Conservation (phyloP, 2,113 vertebrate genomes). For the Tiliqua scincoides region DNA sequence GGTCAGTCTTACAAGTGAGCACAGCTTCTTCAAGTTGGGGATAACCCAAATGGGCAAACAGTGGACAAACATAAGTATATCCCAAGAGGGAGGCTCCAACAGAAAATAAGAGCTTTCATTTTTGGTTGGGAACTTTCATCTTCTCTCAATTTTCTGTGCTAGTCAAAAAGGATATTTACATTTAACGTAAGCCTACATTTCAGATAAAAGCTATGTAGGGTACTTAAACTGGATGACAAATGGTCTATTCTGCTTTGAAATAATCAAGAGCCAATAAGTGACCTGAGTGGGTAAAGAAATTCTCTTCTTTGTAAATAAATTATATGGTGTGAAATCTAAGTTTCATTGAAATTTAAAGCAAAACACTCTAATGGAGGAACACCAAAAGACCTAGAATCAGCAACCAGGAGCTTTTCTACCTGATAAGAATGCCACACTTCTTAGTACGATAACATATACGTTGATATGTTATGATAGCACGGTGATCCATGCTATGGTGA, state of each 20-base stretch:
- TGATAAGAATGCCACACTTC: not conserved
- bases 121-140: not conserved
- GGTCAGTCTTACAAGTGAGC: not conserved
- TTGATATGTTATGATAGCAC: not conserved
- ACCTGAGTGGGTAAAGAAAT: not conserved
- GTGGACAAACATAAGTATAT: not conserved
- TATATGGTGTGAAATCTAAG: not conserved
- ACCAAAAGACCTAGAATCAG: not conserved
- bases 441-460: not conserved
- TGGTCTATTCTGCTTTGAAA: not conserved
- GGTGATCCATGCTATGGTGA: no score
- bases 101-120: not conserved
- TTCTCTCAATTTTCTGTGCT: not conserved
- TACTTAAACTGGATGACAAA: conserved; percentile 8
- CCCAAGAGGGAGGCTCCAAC: not conserved
- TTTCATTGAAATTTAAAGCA: not conserved
- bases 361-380: not conserved
- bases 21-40: not conserved
- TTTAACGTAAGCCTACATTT: not conserved
- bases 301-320: conserved; percentile 2
- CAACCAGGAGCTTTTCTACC: not conserved
- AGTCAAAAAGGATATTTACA: conserved; percentile 24
- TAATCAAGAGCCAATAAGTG: not conserved
- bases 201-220: not conserved
- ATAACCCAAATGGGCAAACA: not conserved